These are phyloP conservation scores for Morone chrysops DNA, from an alignment of 2,113 vertebrate species.

Conservation along the genomic window DNA sequence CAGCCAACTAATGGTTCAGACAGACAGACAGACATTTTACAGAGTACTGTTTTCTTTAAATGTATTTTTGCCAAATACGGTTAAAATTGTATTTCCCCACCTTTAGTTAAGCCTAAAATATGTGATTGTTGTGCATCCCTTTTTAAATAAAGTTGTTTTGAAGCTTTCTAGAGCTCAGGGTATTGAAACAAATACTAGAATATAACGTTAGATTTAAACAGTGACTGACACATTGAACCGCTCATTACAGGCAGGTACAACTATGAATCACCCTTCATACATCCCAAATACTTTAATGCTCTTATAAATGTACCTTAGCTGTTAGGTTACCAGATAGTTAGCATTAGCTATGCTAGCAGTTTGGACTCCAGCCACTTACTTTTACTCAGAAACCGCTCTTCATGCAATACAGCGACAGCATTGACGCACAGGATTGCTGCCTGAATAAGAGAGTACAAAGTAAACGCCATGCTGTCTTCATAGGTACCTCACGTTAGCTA, in stretches of 20 bases:
- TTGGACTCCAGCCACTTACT: conserved; percentile 88
- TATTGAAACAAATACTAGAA: not conserved
- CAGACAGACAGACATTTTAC: not conserved
- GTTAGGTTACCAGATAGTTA: not conserved
- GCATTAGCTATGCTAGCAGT: not conserved
- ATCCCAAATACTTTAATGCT: not conserved
- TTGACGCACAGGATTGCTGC: conserved; percentile 92
- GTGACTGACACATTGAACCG: fast-evolving
- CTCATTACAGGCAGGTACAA: not conserved
- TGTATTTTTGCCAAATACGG: not conserved
- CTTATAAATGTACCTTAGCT: not conserved
- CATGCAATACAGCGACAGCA: conserved; percentile 94
- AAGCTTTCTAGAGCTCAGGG: not conserved
- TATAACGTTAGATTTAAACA: not conserved
- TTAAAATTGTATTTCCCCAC: not conserved
- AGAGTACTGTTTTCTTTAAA: not conserved
- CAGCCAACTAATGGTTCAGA: conserved; percentile 87
- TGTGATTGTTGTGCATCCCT: no score
- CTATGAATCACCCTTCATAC: not conserved
- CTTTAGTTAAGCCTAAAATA: not conserved
- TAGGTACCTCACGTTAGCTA: not conserved
- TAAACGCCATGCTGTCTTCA: conserved; percentile 89
- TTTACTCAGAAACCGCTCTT: conserved; percentile 95
- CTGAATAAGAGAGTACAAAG: conserved; percentile 93
- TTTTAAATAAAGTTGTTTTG: not conserved